Evolutionary conservation across 2,888 invertebrate species (phyloP), one percentile per base, ranked within the genome.

Genomic region (Andrena bucephala): DNA sequence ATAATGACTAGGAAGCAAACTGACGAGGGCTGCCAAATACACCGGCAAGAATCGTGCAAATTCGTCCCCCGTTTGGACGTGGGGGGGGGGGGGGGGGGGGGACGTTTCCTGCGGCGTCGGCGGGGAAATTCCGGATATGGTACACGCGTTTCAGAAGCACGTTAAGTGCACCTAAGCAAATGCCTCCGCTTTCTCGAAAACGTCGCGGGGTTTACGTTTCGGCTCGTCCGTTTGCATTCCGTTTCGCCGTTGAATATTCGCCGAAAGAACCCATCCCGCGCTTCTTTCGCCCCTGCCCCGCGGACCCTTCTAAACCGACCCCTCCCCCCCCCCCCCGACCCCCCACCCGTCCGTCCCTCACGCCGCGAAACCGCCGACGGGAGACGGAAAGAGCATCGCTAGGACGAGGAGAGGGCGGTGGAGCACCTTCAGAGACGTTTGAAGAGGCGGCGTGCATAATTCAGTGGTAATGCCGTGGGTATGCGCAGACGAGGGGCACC

Each of bases 91-190:
- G 42, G 27, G 16, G 75, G 71, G 60, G 60, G 67, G 10, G 36
- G 52, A 68, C 59, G 52, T 8, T 66, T 66, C 59, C 50, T 54
- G 69, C 65, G 75, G 65, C 72, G 65, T 65, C 60, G 76, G 50
- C 73, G 31, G 20, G 24, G 52, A 63, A 63, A 62, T 73, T 70
- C 77, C 54, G 50, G 48, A 54, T 60, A 59, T 29, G 59, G 66
- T 63, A 65, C 72, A 65, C 77, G 66, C 74, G 85, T 74, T 79
- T 77, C 84, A 78, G 50, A 72, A 74, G 65, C 77, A 77, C 83
- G 87, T 77, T 87, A 85, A 87, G 86, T 87, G 87, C 87, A 77
- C 86, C 88, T 83, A 87, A 87, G 86, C 87, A 85, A 87, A 87
- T 63, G 86, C 76, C 68, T 62, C 52, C 68, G 67, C 71, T 42